Evolutionary conservation across 2,113 vertebrate species (phyloP), one percentile per base, ranked within the genome.

Genomic region (Benitochromis conjunctus): DNA sequence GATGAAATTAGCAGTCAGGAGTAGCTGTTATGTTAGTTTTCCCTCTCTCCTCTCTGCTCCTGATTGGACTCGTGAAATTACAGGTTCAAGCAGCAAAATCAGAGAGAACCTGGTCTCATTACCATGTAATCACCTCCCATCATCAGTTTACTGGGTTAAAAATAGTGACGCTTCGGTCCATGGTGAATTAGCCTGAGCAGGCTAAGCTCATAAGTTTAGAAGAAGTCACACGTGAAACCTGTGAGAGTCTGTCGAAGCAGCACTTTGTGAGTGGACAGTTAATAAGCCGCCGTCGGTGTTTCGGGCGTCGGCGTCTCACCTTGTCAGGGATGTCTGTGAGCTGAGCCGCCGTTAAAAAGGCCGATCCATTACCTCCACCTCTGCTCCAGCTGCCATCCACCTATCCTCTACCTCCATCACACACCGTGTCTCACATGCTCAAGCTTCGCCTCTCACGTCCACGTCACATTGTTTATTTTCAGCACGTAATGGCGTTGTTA

Each of bases 401-500:
- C 0, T 1, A 0, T 71, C 41, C 38, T 71, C 21, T 0, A 0
- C 41, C 13, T 46, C 66, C 66, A 2, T 46, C 41, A 71, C 66
- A 18, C 66, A 46, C 66, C 26, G 64, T 24, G 16, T 0, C 38
- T 21, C n/a, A 69, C 64, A 24, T 16, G 66, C 3, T 26, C 66
- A 10, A 8, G 8, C 51, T 18, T 53, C 51, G n/a, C 66, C 29
- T 21, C 21, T 71, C 9, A 2, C 64, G 21, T 58, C 26, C 56
- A 1, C 16, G 9, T 10, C 5, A 29, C 29, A 2, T 60, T 0
- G 14, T 9, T 41, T 41, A 46, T 71, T 71, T 46, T 71, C 38
- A 26, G 21, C 26, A 18, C 21, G 0, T 69, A 43, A 43, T 16
- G 7, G 31, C 3, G 1, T 4, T 0, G 38, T 26, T 43, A 9